Evolutionary conservation across 2,888 invertebrate species (phyloP).

Genomic region (Spicauda simplicius): DNA sequence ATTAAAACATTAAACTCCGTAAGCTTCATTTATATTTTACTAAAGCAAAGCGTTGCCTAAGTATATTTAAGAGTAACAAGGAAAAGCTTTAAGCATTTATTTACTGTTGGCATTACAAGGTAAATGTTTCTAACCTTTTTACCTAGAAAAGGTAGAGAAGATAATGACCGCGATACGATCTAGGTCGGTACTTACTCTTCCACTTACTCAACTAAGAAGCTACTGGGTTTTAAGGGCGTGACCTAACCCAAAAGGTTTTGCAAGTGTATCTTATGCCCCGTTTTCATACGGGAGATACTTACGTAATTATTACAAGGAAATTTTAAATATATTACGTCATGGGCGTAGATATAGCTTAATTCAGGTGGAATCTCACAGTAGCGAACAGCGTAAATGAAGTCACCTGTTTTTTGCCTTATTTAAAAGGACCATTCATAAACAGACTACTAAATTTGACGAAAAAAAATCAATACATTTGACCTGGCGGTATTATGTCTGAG

Average conservation of each 20-base stretch:
- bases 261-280: neutral
- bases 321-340: too few species aligned
- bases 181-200: conserved; percentile 17
- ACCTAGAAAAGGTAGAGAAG: conserved; percentile 15
- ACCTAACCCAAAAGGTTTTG: conserved; percentile 9
- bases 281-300: neutral
- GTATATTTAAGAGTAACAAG: neutral
- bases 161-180: conserved; percentile 20
- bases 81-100: conserved; percentile 11
- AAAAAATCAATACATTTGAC: too few species aligned
- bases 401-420: too few species aligned
- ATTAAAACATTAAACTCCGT: too few species aligned
- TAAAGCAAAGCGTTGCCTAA: neutral
- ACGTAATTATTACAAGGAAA: too few species aligned
- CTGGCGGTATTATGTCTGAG: too few species aligned
- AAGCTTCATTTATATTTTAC: neutral
- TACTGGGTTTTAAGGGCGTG: conserved; percentile 19
- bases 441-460: too few species aligned
- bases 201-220: conserved; percentile 21
- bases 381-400: too few species aligned
- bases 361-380: too few species aligned
- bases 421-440: too few species aligned
- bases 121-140: conserved; percentile 24
- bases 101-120: conserved; percentile 10
- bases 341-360: too few species aligned